Conservation (phyloP, 2,113 vertebrate species). For the Piaya cayana region DNA sequence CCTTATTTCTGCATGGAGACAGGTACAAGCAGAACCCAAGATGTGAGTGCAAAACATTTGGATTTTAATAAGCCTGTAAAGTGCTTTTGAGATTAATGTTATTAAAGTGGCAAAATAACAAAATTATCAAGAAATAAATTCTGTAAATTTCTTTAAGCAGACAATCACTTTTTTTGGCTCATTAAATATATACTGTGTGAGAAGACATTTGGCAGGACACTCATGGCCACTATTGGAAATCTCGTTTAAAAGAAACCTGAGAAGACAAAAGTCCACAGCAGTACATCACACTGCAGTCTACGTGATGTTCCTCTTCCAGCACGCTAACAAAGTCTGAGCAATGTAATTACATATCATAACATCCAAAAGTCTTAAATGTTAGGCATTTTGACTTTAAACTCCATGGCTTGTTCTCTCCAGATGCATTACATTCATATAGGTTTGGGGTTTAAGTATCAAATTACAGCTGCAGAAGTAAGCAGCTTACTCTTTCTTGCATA, state of each 20-base stretch:
- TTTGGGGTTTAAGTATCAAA: background rate
- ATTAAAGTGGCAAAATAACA: background rate
- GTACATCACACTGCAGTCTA: background rate
- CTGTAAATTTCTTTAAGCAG: background rate
- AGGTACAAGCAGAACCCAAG: background rate
- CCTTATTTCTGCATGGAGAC: rapidly evolving
- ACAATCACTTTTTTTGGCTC: background rate
- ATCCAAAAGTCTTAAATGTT: background rate
- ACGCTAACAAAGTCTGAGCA: background rate
- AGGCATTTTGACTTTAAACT: background rate
- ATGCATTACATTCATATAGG: background rate
- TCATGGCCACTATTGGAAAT: background rate
- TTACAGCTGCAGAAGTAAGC: background rate
- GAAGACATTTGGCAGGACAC: background rate
- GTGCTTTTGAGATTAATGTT: background rate
- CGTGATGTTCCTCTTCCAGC: background rate
- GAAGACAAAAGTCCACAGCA: background rate
- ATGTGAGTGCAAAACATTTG: background rate
- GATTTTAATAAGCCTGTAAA: background rate
- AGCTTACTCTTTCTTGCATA: background rate
- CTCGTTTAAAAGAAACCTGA: background rate
- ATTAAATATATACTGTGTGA: background rate
- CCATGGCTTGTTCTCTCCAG: background rate
- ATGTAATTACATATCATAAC: background rate
- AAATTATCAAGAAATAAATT: background rate